phyloP scores from a whole-genome alignment of 2,888 invertebrate genomes.

The Agrotis segetum region DNA sequence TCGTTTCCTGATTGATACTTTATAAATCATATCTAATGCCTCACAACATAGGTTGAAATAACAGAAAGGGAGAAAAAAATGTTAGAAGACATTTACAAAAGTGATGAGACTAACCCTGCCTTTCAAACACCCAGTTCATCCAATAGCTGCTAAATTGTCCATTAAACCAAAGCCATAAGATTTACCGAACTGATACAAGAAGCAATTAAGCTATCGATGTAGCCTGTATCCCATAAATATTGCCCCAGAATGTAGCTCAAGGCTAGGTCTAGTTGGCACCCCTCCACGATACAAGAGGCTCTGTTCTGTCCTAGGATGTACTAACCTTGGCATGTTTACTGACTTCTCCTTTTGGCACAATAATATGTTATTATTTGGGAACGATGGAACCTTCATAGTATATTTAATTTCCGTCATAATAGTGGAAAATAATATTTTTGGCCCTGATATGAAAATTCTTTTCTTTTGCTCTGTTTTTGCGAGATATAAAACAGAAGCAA shows the following conservation, averaged over 20 bases:
- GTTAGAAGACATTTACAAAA: background rate
- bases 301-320: constrained; percentile 33
- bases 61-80: background rate
- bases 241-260: constrained; percentile 45
- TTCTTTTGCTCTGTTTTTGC: background rate
- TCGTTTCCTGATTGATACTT: too few species aligned
- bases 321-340: constrained; percentile 50
- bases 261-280: constrained; percentile 53
- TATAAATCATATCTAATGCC: too few species aligned
- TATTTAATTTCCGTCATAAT: background rate
- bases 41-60: too few species aligned
- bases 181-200: constrained; percentile 32
- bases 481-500: background rate
- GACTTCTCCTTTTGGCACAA: constrained; percentile 16
- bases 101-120: background rate
- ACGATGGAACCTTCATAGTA: background rate
- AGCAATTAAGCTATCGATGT: constrained; percentile 35
- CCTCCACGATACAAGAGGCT: constrained; percentile 51
- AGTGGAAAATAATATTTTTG: background rate
- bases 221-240: constrained; percentile 21
- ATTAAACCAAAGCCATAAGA: constrained; percentile 16
- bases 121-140: background rate
- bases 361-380: background rate
- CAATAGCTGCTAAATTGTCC: background rate
- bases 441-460: background rate